Conservation (phyloP, 2,888 invertebrate genomes). For the Acleris literana region DNA sequence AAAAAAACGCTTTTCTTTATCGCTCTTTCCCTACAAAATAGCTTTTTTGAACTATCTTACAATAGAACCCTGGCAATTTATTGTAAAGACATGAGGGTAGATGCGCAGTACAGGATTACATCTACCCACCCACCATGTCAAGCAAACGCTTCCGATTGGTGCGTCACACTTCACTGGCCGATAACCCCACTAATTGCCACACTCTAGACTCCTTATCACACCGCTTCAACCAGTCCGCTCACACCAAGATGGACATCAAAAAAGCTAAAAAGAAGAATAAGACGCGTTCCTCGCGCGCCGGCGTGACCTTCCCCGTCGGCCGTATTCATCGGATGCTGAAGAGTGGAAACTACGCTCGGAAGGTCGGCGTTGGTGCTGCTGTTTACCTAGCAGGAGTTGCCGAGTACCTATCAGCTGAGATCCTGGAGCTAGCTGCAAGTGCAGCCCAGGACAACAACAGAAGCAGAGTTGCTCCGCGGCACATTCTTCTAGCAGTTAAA, state of each 20-base stretch:
- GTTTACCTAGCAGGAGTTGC: slow-evolving; percentile 17
- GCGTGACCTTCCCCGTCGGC: slow-evolving; percentile 24
- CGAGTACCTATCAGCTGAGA: slow-evolving; percentile 22
- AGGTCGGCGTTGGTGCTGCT: slow-evolving; percentile 18
- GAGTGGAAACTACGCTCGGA: slow-evolving; percentile 23
- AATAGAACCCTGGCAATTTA: too few species aligned
- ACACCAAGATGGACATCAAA: slow-evolving; percentile 12
- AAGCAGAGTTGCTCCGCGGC: slow-evolving; percentile 15
- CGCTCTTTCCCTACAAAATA: too few species aligned
- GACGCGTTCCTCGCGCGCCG: slow-evolving; percentile 27
- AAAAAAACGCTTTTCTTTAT: too few species aligned
- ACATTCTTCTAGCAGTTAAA: slow-evolving; percentile 23
- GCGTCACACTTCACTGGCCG: not conserved
- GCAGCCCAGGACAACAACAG: slow-evolving; percentile 22
- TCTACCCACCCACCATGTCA: not conserved
- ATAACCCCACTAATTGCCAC: slow-evolving; percentile 8
- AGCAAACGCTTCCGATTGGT: slow-evolving; percentile 1
- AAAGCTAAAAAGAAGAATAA: slow-evolving; percentile 22
- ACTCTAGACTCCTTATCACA: not conserved
- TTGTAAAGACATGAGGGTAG: too few species aligned
- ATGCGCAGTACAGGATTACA: too few species aligned
- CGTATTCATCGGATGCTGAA: slow-evolving; percentile 24
- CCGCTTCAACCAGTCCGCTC: not conserved
- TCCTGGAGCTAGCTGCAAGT: slow-evolving; percentile 18
- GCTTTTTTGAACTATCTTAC: too few species aligned